Evolutionary conservation across 1,140 invertebrate genomes (phyloP), one percentile per base, ranked within the genome.

Genomic region (Caenorhabditis briggsae): DNA sequence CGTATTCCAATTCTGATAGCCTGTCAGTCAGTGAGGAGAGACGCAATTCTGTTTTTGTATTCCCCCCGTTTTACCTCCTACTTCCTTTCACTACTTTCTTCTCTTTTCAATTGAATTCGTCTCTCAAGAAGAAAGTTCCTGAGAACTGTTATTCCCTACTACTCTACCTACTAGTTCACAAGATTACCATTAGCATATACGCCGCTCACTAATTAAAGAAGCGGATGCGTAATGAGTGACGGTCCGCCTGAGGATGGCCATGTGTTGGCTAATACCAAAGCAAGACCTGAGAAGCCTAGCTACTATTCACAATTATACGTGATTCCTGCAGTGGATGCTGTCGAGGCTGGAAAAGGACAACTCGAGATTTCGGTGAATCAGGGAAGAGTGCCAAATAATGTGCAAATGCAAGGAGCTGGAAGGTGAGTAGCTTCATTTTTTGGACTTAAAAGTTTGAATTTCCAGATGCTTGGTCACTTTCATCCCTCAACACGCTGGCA

Each of bases 291-390:
- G 23, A 87, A 64, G 41, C 55, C 85, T 78, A 88, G 89, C 20
- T 92, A 92, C 87, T 83, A 92, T 46, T 91, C 89, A 18, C 92
- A 92, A 90, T 87, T 92, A 46, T 92, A 92, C 82, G 91, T 92
- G 43, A 90, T 92, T 88, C 91, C 91, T 90, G 90, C 88, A 90
- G 97, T 98, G 91, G 96, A 98, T 93, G 97, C 97, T 12, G 96
- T 96, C 91, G 96, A 96, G 91, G 97, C 97, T 70, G 97, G 97
- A 58, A 97, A 98, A 94, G 97, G 97, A 48, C 96, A 98, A 93
- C 94, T 98, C 89, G 97, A 98, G 94, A 98, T 98, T 91, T 97
- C 96, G 85, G 97, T 98, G 92, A 98, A 98, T 92, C 96, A 98
- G 93, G 97, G 97, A 87, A 96, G 97, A 94, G 96, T 98, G 50